These are phyloP conservation scores for Spizella passerina DNA, from an alignment of 2,797 vertebrate genomes.

Conservation along the genomic window DNA sequence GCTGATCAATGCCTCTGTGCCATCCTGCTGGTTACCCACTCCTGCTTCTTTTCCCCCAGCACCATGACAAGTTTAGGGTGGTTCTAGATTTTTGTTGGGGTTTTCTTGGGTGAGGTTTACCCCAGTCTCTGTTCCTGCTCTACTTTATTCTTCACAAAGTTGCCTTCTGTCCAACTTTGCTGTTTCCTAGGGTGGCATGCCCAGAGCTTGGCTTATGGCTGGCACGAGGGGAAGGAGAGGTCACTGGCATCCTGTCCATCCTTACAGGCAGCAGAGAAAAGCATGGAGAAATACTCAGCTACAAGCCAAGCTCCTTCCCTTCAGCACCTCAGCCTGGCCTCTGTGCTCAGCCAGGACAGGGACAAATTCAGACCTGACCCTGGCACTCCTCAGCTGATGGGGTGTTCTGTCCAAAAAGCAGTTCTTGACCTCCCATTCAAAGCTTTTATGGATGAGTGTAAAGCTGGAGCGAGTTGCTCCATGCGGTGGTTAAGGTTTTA, in stretches of 20 bases:
- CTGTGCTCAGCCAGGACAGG: background rate
- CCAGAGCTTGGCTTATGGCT: background rate
- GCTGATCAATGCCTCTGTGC: background rate
- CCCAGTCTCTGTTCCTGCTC: background rate
- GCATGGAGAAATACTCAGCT: background rate
- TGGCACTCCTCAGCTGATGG: background rate
- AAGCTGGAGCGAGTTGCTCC: constrained; percentile 14
- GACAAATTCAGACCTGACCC: background rate
- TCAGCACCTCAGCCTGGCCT: background rate
- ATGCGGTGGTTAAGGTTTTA: constrained; percentile 53
- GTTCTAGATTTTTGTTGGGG: background rate
- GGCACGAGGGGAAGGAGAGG: background rate
- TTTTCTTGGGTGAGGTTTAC: background rate
- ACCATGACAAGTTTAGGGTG: background rate
- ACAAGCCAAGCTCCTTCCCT: background rate
- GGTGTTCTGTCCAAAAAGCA: background rate
- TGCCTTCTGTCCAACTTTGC: background rate
- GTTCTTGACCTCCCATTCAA: background rate
- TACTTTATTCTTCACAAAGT: background rate
- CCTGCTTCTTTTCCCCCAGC: background rate
- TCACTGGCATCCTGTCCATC: background rate
- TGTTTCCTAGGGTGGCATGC: background rate
- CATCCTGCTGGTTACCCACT: background rate
- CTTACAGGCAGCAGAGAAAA: background rate
- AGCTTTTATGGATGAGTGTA: constrained; percentile 1